A percentile compares a stretch with the other conserved stretches of the same genome.
Evolutionary conservation across 1,140 invertebrate species (phyloP).

Genomic region (Conus ventricosus): DNA sequence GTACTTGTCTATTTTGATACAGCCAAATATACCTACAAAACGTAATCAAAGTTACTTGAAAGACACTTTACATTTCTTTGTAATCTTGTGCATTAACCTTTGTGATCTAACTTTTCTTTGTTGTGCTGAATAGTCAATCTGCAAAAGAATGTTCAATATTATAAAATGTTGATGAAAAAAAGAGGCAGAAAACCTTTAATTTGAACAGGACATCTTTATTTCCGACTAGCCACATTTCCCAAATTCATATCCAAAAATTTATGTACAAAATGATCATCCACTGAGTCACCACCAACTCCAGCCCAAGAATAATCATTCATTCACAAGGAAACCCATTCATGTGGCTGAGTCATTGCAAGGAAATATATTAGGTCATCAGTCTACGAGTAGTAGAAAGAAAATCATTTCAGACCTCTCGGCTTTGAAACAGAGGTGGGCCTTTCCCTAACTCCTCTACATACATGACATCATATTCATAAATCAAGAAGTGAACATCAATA

Average conservation of each 20-base stretch:
- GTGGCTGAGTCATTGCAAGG: neutral
- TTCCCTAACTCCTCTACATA: too few relatives aligned
- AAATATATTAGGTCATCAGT: neutral
- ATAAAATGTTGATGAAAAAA: too few relatives aligned
- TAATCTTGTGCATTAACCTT: too few relatives aligned
- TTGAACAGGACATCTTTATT: conserved; percentile 11
- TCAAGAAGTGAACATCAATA: too few relatives aligned
- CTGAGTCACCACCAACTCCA: neutral
- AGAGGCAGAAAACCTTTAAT: neutral
- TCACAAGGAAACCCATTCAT: neutral
- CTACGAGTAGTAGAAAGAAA: neutral
- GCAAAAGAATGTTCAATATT: too few relatives aligned
- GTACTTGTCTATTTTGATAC: too few relatives aligned
- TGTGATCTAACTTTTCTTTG: too few relatives aligned
- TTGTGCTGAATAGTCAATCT: too few relatives aligned
- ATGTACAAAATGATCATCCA: neutral
- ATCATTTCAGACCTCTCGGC: neutral
- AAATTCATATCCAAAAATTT: neutral
- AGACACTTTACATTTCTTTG: too few relatives aligned
- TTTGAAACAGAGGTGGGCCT: neutral
- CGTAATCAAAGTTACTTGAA: too few relatives aligned
- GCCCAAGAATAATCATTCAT: neutral
- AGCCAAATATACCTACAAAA: too few relatives aligned
- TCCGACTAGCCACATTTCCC: neutral
- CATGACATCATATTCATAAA: too few relatives aligned